Evolutionary conservation across 2,888 invertebrate species (phyloP).

Genomic region (Xylocampa areola): DNA sequence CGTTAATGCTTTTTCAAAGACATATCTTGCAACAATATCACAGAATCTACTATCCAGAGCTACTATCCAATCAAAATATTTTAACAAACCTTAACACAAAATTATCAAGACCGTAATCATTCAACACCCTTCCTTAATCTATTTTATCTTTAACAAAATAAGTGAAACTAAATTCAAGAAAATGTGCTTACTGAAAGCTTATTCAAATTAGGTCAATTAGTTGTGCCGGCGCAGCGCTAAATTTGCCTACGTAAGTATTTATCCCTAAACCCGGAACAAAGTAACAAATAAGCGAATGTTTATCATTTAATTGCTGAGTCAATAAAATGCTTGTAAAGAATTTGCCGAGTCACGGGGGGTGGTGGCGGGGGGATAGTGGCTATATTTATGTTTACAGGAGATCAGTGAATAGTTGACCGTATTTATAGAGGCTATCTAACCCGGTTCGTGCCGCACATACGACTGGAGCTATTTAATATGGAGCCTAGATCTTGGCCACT

Average conservation of each 20-base stretch:
- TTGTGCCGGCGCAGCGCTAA: constrained; percentile 55
- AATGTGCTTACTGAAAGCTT: constrained; percentile 65
- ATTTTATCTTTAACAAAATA: constrained; percentile 56
- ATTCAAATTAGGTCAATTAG: constrained; percentile 75
- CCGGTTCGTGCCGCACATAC: constrained; percentile 28
- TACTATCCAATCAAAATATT: constrained; percentile 35
- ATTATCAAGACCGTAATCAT: constrained; percentile 44
- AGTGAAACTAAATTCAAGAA: constrained; percentile 66
- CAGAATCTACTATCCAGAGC: constrained; percentile 21
- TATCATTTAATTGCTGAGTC: constrained; percentile 61
- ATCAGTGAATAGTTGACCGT: constrained; percentile 41
- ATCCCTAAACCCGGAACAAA: constrained; percentile 53
- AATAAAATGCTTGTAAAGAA: constrained; percentile 56
- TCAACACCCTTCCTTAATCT: constrained; percentile 49
- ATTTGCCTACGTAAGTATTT: constrained; percentile 57
- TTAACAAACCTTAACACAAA: constrained; percentile 42
- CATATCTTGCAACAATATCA: constrained; percentile 13
- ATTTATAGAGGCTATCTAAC: constrained; percentile 35
- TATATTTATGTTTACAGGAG: constrained; percentile 21
- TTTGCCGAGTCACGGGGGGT: constrained; percentile 41
- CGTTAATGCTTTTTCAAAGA: constrained; percentile 4
- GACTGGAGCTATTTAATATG: constrained; percentile 50
- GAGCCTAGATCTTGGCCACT: constrained; percentile 43
- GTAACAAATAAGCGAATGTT: constrained; percentile 60
- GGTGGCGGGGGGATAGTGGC: constrained; percentile 5